Evolutionary conservation across 2,113 vertebrate genomes (phyloP).

Genomic region (Antigone vipio): DNA sequence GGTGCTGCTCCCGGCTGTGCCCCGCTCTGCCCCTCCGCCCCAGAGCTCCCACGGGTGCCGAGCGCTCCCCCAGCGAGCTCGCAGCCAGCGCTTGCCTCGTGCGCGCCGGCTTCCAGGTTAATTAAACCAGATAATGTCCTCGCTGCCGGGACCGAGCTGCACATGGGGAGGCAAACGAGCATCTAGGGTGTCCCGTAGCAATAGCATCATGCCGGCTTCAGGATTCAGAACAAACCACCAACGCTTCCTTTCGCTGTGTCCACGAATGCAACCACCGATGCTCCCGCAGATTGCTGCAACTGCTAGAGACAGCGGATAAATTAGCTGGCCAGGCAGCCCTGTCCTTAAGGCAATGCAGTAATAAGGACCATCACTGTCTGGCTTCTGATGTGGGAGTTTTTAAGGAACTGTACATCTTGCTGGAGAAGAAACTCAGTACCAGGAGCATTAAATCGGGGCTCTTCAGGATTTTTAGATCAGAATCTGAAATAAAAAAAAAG

Average conservation of each 20-base stretch:
- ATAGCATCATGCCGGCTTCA: background rate
- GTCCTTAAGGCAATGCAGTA: background rate
- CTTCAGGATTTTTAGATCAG: background rate
- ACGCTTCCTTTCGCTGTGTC: background rate
- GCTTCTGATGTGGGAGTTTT: background rate
- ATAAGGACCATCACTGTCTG: background rate
- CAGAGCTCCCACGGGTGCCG: background rate
- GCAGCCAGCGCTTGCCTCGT: too few relatives aligned
- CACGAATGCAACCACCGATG: too few relatives aligned
- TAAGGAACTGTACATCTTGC: background rate
- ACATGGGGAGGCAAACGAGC: rapidly evolving
- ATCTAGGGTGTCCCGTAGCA: background rate
- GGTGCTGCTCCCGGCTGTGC: background rate
- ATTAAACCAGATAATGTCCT: background rate
- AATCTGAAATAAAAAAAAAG: too few relatives aligned
- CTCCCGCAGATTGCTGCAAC: background rate
- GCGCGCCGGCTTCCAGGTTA: background rate
- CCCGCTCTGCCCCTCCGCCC: background rate
- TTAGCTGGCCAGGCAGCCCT: background rate
- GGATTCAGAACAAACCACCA: background rate
- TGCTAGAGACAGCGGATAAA: background rate
- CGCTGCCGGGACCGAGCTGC: background rate
- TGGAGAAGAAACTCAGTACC: background rate
- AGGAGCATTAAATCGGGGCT: background rate
- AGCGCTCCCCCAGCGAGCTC: background rate